Base-by-base conservation (phyloP, 2,888 invertebrate species). In the Drosophila quinaria region DNA sequence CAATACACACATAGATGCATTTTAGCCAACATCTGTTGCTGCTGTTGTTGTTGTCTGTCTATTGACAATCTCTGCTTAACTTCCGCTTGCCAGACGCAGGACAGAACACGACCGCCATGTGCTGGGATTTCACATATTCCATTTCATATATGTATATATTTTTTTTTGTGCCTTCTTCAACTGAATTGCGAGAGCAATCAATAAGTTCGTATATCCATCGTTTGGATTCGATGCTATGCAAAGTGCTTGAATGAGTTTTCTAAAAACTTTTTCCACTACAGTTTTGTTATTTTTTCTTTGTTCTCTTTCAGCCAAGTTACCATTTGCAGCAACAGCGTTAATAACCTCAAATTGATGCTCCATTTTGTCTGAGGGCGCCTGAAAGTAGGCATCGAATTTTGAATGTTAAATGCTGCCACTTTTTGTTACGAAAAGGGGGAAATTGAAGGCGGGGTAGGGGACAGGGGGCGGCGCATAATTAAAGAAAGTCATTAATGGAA, bases 41-140 rank as follows among this genome's bases (percentile, higher is more conserved):
- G 19, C 29, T 56, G n/a, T 46, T 69, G 65, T 65, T 61, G 62
- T 66, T 68, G 72, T 59, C 54, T 61, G 54, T 62, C 55, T 68
- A 81, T 84, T 79, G 81, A 74, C 84, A 84, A 84, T 84, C 84
- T 87, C 56, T 69, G 71, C 67, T 77, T 75, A 75, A 70, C 87
- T 78, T 87, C 74, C 84, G 79, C 81, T 70, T 44, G 77, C 66
- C 76, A 64, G 68, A 67, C 67, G 61, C 73, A 70, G 55, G 44
- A 49, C 55, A 69, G 35, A 17, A 51, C 51, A 44, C 15, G 22
- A 37, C 39, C 60, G 55, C 59, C 54, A 60, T 60, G 62, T 63
- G 63, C 62, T 46, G 64, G n/a, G 33, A 55, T 44, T 33, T 33
- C 44, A 1, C 22, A 33, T 31, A 22, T 10, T 31, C 19, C 13